A percentile compares a stretch with the other conserved stretches of the same genome.
These are phyloP conservation scores for Girardia tigrina DNA, from an alignment of 2,888 invertebrate genomes.

Conservation along the genomic window DNA sequence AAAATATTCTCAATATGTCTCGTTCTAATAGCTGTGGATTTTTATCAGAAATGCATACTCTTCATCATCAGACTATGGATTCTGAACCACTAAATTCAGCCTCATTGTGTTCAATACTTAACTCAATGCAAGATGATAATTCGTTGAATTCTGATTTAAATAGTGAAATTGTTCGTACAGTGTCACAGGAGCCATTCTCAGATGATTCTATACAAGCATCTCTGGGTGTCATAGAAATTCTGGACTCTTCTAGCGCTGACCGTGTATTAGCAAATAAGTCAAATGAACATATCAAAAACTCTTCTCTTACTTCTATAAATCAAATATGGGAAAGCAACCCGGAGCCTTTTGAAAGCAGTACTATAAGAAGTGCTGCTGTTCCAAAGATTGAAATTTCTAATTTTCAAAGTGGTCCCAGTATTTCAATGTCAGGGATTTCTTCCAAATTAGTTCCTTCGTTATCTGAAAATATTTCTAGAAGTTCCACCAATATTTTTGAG, in stretches of 20 bases:
- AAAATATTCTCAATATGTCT: neutral
- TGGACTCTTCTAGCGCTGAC: neutral
- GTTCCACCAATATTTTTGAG: neutral
- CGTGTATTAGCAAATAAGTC: neutral
- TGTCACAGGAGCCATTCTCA: neutral
- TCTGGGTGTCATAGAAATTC: neutral
- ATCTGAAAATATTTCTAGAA: neutral
- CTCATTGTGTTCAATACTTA: neutral
- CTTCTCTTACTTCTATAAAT: neutral
- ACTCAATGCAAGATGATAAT: neutral
- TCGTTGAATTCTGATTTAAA: neutral
- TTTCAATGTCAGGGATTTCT: neutral
- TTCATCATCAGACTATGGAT: neutral
- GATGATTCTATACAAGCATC: neutral
- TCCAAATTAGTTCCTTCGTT: neutral
- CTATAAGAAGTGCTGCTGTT: neutral
- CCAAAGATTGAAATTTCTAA: conserved; percentile 5
- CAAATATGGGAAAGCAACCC: neutral
- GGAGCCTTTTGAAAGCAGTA: conserved; percentile 4
- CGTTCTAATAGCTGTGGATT: conserved; percentile 2
- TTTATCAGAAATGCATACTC: neutral
- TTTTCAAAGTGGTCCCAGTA: neutral
- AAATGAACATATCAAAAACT: conserved; percentile 9
- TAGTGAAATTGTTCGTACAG: neutral
- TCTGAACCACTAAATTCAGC: neutral